These are phyloP conservation scores for Serranus cabrilla DNA, from an alignment of 2,797 vertebrate genomes.

Conservation along the genomic window DNA sequence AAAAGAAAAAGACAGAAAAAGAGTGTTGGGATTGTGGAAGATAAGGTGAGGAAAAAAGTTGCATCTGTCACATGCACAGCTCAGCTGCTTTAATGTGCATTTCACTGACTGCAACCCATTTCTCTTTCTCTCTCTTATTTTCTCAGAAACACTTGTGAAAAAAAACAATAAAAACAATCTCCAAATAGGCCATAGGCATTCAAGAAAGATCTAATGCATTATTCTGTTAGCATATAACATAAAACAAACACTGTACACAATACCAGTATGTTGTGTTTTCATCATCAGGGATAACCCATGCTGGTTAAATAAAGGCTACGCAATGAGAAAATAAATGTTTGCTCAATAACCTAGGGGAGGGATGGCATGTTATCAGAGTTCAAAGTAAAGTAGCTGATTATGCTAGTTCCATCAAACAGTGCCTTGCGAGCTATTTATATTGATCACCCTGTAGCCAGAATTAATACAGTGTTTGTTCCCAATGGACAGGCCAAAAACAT, in stretches of 20 bases:
- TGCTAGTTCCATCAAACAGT: conserved; percentile 57
- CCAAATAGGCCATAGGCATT: conserved; percentile 1
- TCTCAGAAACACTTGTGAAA: not conserved
- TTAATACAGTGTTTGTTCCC: conserved; percentile 60
- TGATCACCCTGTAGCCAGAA: conserved; percentile 61
- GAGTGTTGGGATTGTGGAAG: not conserved
- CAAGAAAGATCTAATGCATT: not conserved
- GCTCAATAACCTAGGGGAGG: conserved; percentile 24
- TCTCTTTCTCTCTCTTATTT: not conserved
- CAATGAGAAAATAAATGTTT: conserved; percentile 2
- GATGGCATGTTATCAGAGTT: conserved; percentile 32
- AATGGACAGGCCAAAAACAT: conserved; percentile 46
- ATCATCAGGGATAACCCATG: not conserved
- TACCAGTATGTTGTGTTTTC: not conserved
- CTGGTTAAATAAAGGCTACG: conserved; percentile 23
- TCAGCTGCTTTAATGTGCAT: conserved; percentile 11
- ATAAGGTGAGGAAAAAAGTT: conserved; percentile 17
- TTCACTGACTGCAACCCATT: not conserved
- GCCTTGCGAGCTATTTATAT: conserved; percentile 48
- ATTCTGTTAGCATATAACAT: conserved; percentile 15
- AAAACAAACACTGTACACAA: not conserved
- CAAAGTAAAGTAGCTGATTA: conserved; percentile 48
- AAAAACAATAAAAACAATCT: not conserved
- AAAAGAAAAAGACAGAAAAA: not conserved
- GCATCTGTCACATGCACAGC: not conserved